Evolutionary conservation across 1,140 invertebrate species (phyloP).

Genomic region (Semibalanus balanoides): DNA sequence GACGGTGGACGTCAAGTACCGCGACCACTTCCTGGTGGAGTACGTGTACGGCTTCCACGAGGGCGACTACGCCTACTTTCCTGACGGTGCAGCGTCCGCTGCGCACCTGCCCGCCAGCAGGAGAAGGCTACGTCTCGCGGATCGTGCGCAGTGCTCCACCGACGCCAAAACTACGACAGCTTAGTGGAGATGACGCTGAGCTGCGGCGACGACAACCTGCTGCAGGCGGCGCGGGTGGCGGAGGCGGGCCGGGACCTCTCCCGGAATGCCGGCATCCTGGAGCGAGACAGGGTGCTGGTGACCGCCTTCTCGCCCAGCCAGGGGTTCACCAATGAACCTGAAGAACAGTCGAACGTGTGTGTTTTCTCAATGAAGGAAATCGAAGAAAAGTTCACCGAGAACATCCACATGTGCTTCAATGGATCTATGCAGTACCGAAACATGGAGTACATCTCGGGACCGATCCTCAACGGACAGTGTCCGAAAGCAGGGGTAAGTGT

Average conservation of each 20-base stretch:
- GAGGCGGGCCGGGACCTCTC: slow-evolving; percentile 65
- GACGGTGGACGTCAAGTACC: slow-evolving; percentile 81
- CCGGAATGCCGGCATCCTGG: slow-evolving; percentile 54
- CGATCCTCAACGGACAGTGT: slow-evolving; percentile 77
- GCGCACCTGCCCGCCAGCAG: slow-evolving; percentile 58
- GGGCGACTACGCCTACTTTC: slow-evolving; percentile 86
- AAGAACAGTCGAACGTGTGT: slow-evolving; percentile 65
- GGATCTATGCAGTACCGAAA: slow-evolving; percentile 78
- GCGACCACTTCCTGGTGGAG: slow-evolving; percentile 84
- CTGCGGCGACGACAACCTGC: slow-evolving; percentile 55
- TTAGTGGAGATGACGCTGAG: slow-evolving; percentile 57
- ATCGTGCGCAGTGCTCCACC: slow-evolving; percentile 80
- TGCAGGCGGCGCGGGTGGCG: slow-evolving; percentile 78
- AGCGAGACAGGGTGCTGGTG: slow-evolving; percentile 60
- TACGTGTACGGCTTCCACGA: slow-evolving; percentile 93
- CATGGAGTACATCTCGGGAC: slow-evolving; percentile 84
- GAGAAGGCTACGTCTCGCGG: slow-evolving; percentile 78
- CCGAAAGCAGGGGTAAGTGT: slow-evolving; percentile 30
- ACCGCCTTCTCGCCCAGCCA: slow-evolving; percentile 69
- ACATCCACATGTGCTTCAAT: slow-evolving; percentile 94
- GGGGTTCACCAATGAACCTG: slow-evolving; percentile 61
- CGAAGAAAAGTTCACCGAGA: slow-evolving; percentile 83
- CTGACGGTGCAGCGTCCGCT: slow-evolving; percentile 85
- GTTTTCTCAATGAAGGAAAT: slow-evolving; percentile 57
- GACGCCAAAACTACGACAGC: slow-evolving; percentile 80